Evolutionary conservation across 2,888 invertebrate genomes (phyloP).

Genomic region (Drosophila imparisetae): DNA sequence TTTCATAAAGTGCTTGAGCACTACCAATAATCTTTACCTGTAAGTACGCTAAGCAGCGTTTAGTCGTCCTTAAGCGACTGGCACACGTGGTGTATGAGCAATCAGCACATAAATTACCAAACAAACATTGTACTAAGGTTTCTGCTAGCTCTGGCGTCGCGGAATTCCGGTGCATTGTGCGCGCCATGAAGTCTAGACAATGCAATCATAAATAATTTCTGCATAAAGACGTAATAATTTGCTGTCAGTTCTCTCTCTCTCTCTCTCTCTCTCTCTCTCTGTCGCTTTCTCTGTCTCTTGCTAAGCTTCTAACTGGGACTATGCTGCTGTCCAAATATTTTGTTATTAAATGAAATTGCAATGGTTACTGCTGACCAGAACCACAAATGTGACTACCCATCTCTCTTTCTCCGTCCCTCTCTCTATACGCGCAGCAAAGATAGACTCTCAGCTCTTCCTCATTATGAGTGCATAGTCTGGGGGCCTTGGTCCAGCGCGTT

Average conservation of each 20-base stretch:
- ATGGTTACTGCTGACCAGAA: conserved; percentile 72
- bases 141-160: conserved; percentile 46
- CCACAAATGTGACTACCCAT: conserved; percentile 28
- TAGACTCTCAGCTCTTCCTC: conserved; percentile 28
- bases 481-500: conserved; percentile 4
- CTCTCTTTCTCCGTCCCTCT: conserved; percentile 46
- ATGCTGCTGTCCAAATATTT: conserved; percentile 64
- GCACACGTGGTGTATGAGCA: conserved; percentile 70
- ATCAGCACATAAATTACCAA: conserved; percentile 66
- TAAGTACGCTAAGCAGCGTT: conserved; percentile 32
- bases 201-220: conserved; percentile 78
- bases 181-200: conserved; percentile 75
- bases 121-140: conserved; percentile 48
- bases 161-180: conserved; percentile 76
- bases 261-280: background rate
- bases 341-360: conserved; percentile 79
- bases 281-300: background rate
- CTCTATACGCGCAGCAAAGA: conserved; percentile 10
- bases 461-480: conserved; percentile 55
- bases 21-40: background rate
- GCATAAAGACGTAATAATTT: conserved; percentile 78
- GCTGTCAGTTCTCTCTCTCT: conserved; percentile 21
- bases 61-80: conserved; percentile 32
- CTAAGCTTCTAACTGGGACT: conserved; percentile 28
- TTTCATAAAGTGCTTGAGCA: background rate